Evolutionary conservation across 2,113 vertebrate species (phyloP).

Genomic region (Stigmatopora argus): DNA sequence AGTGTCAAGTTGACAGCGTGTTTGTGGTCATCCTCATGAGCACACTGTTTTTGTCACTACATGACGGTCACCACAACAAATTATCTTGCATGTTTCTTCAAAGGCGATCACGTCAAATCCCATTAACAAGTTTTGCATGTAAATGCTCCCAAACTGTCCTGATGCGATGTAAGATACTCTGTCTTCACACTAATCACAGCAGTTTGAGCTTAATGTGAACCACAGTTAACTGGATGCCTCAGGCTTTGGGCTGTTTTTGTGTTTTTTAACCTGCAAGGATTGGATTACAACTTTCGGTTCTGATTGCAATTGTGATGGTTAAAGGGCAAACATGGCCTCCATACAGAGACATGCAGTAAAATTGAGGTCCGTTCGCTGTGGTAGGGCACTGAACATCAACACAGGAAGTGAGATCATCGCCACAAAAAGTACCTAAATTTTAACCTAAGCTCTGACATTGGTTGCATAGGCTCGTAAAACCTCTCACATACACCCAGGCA

Average conservation of each 20-base stretch:
- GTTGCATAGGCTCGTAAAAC: conserved; percentile 26
- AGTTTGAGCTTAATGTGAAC: conserved; percentile 46
- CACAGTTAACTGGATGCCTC: conserved; percentile 21
- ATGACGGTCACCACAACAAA: conserved; percentile 40
- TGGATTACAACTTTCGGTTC: conserved; percentile 25
- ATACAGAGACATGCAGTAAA: conserved; percentile 17
- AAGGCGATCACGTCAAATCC: conserved; percentile 25
- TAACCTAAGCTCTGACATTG: conserved; percentile 12
- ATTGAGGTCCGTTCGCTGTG: conserved; percentile 42
- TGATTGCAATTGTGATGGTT: conserved; percentile 24
- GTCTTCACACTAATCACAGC: conserved; percentile 38
- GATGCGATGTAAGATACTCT: conserved; percentile 26
- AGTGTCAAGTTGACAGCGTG: conserved; percentile 44
- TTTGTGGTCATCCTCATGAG: conserved; percentile 34
- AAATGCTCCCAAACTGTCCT: conserved; percentile 27
- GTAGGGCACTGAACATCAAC: conserved; percentile 59
- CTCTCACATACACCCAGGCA: conserved; percentile 9
- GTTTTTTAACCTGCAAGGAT: conserved; percentile 24
- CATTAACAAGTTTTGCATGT: conserved; percentile 9
- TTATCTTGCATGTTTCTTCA: conserved; percentile 38
- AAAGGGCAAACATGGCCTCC: conserved; percentile 17
- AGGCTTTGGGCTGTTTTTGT: neutral
- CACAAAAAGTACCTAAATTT: conserved; percentile 22
- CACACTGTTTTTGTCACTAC: conserved; percentile 37
- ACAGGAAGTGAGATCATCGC: conserved; percentile 66